Evolutionary conservation across 2,113 vertebrate species (phyloP), one percentile per base, ranked within the genome.

Genomic region (Nesospiza acunhae): DNA sequence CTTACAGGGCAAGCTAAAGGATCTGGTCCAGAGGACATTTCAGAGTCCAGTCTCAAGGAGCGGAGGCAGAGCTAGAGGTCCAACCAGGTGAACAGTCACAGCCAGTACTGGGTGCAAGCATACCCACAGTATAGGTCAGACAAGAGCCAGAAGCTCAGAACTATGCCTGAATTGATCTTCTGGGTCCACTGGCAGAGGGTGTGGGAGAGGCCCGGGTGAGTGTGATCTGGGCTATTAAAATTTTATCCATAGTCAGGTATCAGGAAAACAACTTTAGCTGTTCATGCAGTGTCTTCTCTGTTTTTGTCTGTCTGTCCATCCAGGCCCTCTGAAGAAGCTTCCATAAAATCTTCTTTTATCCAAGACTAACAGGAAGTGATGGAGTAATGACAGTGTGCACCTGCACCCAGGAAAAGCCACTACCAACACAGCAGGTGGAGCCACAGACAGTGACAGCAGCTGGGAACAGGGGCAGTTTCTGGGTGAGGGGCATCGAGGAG

Each of bases 71-170:
- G 16, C 17, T 24, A 18, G 20, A 84, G 7, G 15, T 41, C 24
- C 11, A 70, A 13, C 13, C 19, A 62, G 46, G n/a, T 63, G 10
- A 79, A 11, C 2, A 49, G 7, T 66, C 47, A 68, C 27, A 69
- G 41, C 21, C 23, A 86, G 24, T 64, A 49, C 0, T 52, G 6
- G 26, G 8, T 5, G 1, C 23, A 86, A 46, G 2, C n/a, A 58
- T 3, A 1, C 1, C 10, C 18, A 55, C 26, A 46, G 5, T 15
- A 41, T 2, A 37, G 2, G 12, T 50, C 31, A 83, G 18, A 13
- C 11, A 75, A 80, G 12, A 53, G 3, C 7, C 35, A 53, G 56
- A 58, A 11, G 1, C 33, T 33, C n/a, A 60, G 59, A 39, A 9
- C 26, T 37, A 14, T 0, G 0, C 31, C 82, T 84, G 55, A 47